Percentiles rank a stretch among this genome's conserved stretches.
phyloP scores from a whole-genome alignment of 2,113 vertebrate genomes.

The Proteles cristata region DNA sequence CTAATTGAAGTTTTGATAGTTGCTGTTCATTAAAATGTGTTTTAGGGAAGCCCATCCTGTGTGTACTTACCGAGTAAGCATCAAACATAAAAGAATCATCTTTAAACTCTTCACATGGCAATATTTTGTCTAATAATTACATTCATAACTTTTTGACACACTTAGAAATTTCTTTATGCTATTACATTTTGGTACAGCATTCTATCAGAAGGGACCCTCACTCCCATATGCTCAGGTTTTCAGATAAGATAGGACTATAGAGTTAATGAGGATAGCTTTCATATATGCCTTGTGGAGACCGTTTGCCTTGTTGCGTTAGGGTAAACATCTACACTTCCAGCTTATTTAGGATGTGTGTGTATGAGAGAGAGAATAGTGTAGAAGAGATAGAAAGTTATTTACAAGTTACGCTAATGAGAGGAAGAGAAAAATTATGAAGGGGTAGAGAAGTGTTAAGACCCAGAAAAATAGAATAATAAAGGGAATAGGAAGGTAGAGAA shows the following conservation, averaged over 20 bases:
- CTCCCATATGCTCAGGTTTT: not conserved
- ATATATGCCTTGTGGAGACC: not conserved
- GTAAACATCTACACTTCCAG: not conserved
- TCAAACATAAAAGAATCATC: conserved; percentile 25
- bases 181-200: not conserved
- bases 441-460: not conserved
- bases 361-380: not conserved
- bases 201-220: not conserved
- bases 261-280: not conserved
- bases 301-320: not conserved
- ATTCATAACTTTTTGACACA: conserved; percentile 21
- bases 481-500: conserved; percentile 35
- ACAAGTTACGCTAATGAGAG: not conserved
- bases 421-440: not conserved
- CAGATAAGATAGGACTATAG: not conserved
- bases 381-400: not conserved
- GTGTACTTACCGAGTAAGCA: not conserved
- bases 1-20: conserved; percentile 10
- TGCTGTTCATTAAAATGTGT: conserved; percentile 25
- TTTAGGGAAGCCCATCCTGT: not conserved
- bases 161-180: conserved; percentile 40
- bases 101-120: conserved; percentile 21
- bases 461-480: not conserved
- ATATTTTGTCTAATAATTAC: conserved; percentile 10
- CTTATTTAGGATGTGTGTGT: not conserved